A percentile compares a stretch with the other conserved stretches of the same genome.
These are phyloP conservation scores for Pocillopora verrucosa DNA, from an alignment of 64 coral and sea anemone genomes.

Conservation along the genomic window DNA sequence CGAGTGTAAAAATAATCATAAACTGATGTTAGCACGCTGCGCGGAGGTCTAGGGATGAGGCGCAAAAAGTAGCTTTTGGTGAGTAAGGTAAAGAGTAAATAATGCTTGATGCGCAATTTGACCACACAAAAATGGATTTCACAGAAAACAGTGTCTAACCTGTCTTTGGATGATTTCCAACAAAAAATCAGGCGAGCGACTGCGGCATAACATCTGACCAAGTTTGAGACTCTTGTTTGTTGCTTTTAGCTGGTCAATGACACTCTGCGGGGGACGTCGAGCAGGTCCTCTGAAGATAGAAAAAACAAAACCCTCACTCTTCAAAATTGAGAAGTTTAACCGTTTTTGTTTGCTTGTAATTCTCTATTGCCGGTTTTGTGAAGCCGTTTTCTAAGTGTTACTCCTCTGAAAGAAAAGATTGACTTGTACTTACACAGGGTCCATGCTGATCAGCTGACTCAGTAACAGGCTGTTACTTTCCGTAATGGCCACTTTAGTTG, in stretches of 20 bases:
- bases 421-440: constrained; percentile 76
- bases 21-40: neutral
- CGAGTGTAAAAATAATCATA: no score
- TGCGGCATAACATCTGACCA: constrained; percentile 87
- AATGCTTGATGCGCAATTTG: no score
- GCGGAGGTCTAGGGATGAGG: no score
- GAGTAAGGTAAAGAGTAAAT: no score
- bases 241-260: constrained; percentile 83
- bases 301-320: neutral
- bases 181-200: constrained; percentile 89
- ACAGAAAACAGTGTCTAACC: constrained; percentile 19
- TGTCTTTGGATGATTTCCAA: constrained; percentile 97
- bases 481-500: constrained; percentile 88
- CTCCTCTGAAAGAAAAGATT: neutral
- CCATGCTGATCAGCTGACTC: constrained; percentile 91
- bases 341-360: no score
- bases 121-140: no score
- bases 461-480: constrained; percentile 89
- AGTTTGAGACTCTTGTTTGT: constrained; percentile 78
- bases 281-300: constrained; percentile 69
- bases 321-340: neutral
- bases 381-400: no score
- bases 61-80: no score
- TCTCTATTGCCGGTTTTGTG: no score
- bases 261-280: constrained; percentile 74